Evolutionary conservation across 2,797 vertebrate species (phyloP).

Genomic region (Melanotaenia boesemani): DNA sequence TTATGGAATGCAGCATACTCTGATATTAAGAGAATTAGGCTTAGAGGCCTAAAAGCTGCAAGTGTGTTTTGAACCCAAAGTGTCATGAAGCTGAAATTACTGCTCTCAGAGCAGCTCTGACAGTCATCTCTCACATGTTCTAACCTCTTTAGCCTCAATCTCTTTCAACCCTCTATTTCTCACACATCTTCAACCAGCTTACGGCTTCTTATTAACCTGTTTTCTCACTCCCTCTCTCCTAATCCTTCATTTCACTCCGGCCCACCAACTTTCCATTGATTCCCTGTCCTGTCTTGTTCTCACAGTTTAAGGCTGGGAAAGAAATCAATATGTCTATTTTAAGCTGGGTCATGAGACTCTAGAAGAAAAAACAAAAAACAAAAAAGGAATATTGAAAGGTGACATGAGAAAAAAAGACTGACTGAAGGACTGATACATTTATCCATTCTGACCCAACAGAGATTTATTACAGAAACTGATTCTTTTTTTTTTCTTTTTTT

Average conservation of each 20-base stretch:
- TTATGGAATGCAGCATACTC: constrained; percentile 50
- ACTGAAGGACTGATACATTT: constrained; percentile 7
- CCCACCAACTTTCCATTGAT: constrained; percentile 60
- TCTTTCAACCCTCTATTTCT: constrained; percentile 75
- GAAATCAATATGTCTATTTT: constrained; percentile 57
- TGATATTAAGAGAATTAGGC: constrained; percentile 55
- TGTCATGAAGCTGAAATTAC: constrained; percentile 61
- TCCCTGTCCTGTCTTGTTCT: constrained; percentile 60
- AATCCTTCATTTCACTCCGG: constrained; percentile 66
- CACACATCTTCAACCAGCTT: constrained; percentile 80
- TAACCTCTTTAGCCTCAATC: constrained; percentile 68
- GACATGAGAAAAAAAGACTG: constrained; percentile 24
- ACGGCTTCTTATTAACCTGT: constrained; percentile 73
- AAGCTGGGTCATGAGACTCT: constrained; percentile 66
- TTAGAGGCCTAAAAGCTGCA: constrained; percentile 55
- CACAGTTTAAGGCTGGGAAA: constrained; percentile 76
- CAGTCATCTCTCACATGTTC: constrained; percentile 73
- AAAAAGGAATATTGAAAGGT: constrained; percentile 13
- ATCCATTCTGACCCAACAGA: neutral
- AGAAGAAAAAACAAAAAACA: constrained; percentile 2
- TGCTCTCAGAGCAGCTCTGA: constrained; percentile 54
- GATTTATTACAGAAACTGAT: neutral
- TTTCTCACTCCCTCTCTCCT: constrained; percentile 75
- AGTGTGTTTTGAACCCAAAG: constrained; percentile 55
- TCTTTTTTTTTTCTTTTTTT: neutral